Percentiles rank a stretch among this genome's conserved stretches.
phyloP scores from a whole-genome alignment of 2,888 invertebrate genomes.

The Azorinus chamasolen region DNA sequence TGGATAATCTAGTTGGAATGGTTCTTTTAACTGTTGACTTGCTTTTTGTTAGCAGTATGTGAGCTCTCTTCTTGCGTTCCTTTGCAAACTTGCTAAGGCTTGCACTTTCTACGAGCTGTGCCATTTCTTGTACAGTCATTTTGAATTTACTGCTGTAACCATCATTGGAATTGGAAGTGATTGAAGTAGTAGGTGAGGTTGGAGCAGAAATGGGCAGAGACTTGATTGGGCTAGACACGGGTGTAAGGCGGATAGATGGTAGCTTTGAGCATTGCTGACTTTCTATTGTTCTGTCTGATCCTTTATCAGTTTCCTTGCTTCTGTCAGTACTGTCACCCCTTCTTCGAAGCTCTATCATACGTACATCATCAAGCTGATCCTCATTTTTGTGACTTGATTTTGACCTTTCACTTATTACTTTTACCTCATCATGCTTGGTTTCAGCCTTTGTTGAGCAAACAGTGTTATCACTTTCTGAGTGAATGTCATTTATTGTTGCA shows the following conservation, averaged over 20 bases:
- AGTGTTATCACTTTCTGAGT: too few relatives aligned
- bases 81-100: constrained; percentile 58
- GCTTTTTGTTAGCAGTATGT: constrained; percentile 40
- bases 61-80: constrained; percentile 53
- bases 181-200: constrained; percentile 33
- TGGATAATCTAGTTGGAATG: constrained; percentile 7
- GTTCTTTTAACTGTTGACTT: constrained; percentile 26
- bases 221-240: too few relatives aligned
- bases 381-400: too few relatives aligned
- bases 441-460: too few relatives aligned
- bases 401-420: too few relatives aligned
- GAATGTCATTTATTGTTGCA: too few relatives aligned
- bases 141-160: constrained; percentile 51
- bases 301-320: too few relatives aligned
- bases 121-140: constrained; percentile 64
- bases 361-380: neutral
- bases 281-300: too few relatives aligned
- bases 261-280: too few relatives aligned
- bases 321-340: too few relatives aligned
- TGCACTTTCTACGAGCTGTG: constrained; percentile 53
- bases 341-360: neutral
- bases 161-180: constrained; percentile 38
- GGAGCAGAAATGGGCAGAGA: constrained; percentile 8
- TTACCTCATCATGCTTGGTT: too few relatives aligned
- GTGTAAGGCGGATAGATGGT: neutral